phyloP scores from a whole-genome alignment of 2,797 vertebrate species.

The Sus cebifrons region DNA sequence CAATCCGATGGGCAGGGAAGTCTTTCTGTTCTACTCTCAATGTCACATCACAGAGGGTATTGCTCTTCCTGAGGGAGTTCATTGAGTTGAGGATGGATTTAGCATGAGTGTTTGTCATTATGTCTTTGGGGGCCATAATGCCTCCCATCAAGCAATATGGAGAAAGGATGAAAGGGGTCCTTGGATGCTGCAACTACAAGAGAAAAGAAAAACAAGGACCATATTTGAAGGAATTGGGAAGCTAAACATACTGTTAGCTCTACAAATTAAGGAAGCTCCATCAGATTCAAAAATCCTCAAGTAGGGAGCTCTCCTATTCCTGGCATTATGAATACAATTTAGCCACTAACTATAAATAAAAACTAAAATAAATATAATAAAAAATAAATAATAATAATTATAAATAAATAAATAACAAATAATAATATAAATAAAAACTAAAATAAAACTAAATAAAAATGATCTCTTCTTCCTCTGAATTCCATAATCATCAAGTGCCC shows the following conservation, averaged over 20 bases:
- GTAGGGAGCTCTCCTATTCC: background rate
- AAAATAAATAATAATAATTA: too few relatives aligned
- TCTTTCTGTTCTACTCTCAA: constrained; percentile 97
- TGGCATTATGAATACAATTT: background rate
- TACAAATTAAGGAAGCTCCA: background rate
- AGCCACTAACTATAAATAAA: background rate
- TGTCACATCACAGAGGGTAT: constrained; percentile 98
- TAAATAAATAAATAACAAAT: too few relatives aligned
- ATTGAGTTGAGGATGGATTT: constrained; percentile 99
- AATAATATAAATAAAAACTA: background rate
- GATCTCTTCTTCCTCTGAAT: background rate
- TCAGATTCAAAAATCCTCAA: background rate
- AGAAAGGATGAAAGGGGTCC: constrained; percentile 59
- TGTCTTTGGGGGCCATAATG: constrained; percentile 98
- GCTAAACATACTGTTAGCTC: background rate
- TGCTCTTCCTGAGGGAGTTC: constrained; percentile 98
- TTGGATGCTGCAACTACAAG: constrained; percentile 34
- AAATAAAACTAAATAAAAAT: background rate
- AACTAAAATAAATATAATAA: too few relatives aligned
- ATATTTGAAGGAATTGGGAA: background rate
- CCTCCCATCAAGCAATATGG: constrained; percentile 71
- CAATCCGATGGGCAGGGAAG: constrained; percentile 98
- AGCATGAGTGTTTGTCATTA: constrained; percentile 99
- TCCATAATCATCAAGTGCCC: accelerated
- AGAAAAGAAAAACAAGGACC: background rate